Conservation (phyloP, 2,797 vertebrate genomes). For the Gouania willdenowi region DNA sequence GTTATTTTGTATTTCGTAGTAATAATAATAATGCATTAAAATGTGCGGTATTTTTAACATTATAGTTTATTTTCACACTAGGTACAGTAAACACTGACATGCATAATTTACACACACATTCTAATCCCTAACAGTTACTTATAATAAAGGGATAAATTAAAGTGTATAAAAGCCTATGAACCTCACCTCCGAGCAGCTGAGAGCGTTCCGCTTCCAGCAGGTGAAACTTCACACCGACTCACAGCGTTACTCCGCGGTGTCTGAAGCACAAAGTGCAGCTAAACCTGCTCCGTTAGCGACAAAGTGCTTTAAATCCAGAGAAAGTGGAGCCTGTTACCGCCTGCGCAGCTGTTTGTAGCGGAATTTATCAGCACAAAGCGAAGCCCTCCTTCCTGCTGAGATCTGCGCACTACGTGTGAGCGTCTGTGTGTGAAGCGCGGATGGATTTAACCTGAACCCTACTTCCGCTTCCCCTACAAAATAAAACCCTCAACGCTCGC, state of each 20-base stretch:
- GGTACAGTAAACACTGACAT: no score
- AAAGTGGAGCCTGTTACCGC: conserved; percentile 5
- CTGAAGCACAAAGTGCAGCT: not conserved
- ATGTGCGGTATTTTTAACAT: no score
- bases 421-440: not conserved
- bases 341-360: not conserved
- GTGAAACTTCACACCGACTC: conserved; percentile 8
- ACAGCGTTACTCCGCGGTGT: not conserved
- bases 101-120: no score
- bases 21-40: no score
- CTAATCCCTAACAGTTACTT: no score
- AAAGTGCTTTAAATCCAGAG: not conserved
- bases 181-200: conserved; percentile 16
- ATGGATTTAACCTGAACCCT: no score
- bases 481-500: no score
- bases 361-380: conserved; percentile 34
- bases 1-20: no score
- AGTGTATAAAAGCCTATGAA: not conserved
- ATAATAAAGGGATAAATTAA: no score
- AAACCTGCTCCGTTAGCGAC: not conserved
- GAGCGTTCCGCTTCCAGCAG: conserved; percentile 1
- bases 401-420: not conserved
- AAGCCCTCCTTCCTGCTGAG: conserved; percentile 52
- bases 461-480: no score
- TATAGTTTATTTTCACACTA: no score